Evolutionary conservation across 2,113 vertebrate species (phyloP).

Genomic region (Callorhinus ursinus): DNA sequence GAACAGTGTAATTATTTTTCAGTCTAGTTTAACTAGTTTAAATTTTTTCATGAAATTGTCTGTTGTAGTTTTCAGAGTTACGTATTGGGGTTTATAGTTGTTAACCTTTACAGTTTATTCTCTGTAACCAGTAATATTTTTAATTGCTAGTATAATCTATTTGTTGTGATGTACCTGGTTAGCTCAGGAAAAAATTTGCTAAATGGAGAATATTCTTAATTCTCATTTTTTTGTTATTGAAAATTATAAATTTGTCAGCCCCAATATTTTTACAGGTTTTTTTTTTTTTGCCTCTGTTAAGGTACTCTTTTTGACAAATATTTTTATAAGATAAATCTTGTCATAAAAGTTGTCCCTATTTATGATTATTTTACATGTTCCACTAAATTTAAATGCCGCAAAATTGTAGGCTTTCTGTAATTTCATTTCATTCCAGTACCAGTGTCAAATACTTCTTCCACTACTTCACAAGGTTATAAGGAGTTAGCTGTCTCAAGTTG

Average conservation of each 20-base stretch:
- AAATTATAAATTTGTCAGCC: constrained; percentile 7
- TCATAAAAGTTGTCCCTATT: background rate
- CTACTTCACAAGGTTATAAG: background rate
- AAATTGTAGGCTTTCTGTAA: background rate
- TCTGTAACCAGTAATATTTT: background rate
- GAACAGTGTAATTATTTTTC: constrained; percentile 23
- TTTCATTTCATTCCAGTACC: constrained; percentile 18
- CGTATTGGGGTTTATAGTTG: background rate
- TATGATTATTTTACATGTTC: constrained; percentile 9
- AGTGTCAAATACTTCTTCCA: background rate
- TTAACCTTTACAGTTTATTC: background rate
- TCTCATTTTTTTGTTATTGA: background rate
- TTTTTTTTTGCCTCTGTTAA: background rate
- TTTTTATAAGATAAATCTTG: constrained; percentile 1
- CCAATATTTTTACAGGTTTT: background rate
- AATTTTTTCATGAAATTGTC: constrained; percentile 36
- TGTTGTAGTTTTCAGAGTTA: constrained; percentile 13
- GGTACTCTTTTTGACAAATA: background rate
- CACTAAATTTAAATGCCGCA: background rate
- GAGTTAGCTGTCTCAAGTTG: background rate
- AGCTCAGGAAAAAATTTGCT: background rate
- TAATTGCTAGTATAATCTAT: background rate
- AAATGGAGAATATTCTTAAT: constrained; percentile 11
- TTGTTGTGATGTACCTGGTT: background rate
- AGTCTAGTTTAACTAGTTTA: background rate